phyloP scores from a whole-genome alignment of 2,113 vertebrate species.

The Neogobius melanostomus region DNA sequence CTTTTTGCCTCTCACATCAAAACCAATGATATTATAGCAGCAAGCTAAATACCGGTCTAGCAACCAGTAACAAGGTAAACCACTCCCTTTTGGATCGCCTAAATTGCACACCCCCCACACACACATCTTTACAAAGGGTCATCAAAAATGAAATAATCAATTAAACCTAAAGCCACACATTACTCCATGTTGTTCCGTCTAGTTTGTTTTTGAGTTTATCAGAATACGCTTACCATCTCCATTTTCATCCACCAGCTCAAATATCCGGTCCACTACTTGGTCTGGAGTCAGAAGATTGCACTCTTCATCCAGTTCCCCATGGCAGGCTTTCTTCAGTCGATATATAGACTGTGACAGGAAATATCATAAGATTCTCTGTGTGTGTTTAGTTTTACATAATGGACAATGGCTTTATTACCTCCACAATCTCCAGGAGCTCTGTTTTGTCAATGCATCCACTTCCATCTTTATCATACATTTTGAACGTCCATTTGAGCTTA shows the following conservation, averaged over 20 bases:
- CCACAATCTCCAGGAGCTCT: conserved; percentile 93
- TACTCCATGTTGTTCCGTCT: conserved; percentile 1
- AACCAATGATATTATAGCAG: too few species aligned
- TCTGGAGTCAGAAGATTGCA: conserved; percentile 84
- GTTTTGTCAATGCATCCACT: conserved; percentile 93
- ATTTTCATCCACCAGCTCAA: conserved; percentile 93
- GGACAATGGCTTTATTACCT: conserved; percentile 74
- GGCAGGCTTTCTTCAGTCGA: conserved; percentile 89
- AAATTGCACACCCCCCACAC: too few species aligned
- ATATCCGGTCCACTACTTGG: conserved; percentile 95
- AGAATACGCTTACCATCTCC: conserved; percentile 83
- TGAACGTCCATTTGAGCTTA: conserved; percentile 96
- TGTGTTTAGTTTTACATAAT: not conserved
- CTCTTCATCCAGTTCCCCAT: conserved; percentile 78
- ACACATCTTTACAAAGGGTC: too few species aligned
- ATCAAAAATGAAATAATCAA: too few species aligned
- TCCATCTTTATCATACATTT: conserved; percentile 93
- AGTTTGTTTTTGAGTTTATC: conserved; percentile 13
- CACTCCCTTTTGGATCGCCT: too few species aligned
- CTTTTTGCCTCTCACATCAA: too few species aligned
- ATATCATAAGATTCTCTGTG: conserved; percentile 1
- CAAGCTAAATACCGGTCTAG: too few species aligned
- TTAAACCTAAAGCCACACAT: not conserved
- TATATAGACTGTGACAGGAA: conserved; percentile 85
- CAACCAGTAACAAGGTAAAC: too few species aligned